Evolutionary conservation across 2,113 vertebrate species (phyloP).

Genomic region (Genyomyrus donnyi): DNA sequence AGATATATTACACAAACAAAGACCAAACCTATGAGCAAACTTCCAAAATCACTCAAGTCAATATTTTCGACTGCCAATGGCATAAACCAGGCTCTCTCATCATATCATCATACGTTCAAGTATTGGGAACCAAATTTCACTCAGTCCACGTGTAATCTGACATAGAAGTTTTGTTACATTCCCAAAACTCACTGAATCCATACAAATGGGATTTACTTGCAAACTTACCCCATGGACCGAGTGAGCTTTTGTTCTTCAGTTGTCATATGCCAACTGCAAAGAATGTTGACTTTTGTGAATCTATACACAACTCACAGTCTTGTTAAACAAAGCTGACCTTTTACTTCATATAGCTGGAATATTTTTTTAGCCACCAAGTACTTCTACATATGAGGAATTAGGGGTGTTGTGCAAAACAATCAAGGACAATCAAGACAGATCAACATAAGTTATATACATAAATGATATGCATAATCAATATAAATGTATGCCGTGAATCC

Average conservation of each 20-base stretch:
- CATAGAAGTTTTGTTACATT: not conserved
- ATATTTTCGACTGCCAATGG: not conserved
- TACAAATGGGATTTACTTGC: not conserved
- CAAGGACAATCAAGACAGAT: not conserved
- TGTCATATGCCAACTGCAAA: not conserved
- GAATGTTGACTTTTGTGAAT: slow-evolving; percentile 78
- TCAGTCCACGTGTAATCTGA: not conserved
- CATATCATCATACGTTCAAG: not conserved
- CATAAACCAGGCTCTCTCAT: not conserved
- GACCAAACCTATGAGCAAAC: not conserved
- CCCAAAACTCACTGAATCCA: not conserved
- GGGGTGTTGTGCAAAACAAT: not conserved
- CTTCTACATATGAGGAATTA: not conserved
- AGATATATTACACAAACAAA: not conserved
- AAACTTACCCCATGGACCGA: not conserved
- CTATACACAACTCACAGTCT: slow-evolving; percentile 60
- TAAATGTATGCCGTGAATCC: not conserved
- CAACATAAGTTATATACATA: not conserved
- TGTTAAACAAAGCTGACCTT: not conserved
- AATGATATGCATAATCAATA: not conserved
- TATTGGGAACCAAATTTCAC: not conserved
- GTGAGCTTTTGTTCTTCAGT: not conserved
- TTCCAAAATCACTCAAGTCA: not conserved
- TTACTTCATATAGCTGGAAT: not conserved
- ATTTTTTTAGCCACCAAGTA: not conserved